Evolutionary conservation across 30 jellyfish, hydroid and myxozoan species (phyloP), one percentile per base, ranked within the genome.

Genomic region (Hydractinia echinata): DNA sequence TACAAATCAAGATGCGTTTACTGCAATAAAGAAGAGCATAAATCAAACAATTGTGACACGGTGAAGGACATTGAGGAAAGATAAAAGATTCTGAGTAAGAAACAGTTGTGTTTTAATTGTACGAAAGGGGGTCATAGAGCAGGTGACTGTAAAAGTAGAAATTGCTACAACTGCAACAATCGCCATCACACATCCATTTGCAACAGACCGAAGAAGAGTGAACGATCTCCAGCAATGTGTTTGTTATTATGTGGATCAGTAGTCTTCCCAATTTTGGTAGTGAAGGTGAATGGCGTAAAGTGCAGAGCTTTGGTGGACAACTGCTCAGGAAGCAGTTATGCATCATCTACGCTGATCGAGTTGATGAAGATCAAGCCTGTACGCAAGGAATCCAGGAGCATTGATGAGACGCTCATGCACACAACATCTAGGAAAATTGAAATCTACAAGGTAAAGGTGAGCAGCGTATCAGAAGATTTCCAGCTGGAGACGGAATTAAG

Each of bases 301-400:
- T 87, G 91, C 91, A 76, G 91, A 69, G 91, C 87, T 4, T 81
- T 81, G 56, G 82, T 81, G 8, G 91, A 87, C 55, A 72, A 90
- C 5, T 90, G 87, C 54, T 90, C 95, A 62, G 95, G 95, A 61
- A 73, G 88, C 88, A 74, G 85, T 14, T 87, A 87, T 64, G 76
- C 76, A 10, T 87, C 95, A n/a, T 58, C 91, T 66, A 81, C n/a
- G 74, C 67, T 87, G 55, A 58, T 76, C 10, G 84, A 87, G 72
- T 21, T 72, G 10, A 50, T 87, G 30, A 60, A 66, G 56, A 48
- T 44, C 15, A 72, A 54, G 69, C 87, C 95, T 60, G 71, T 52
- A 19, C 51, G 84, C 18, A 71, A 83, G 71, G 95, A 86, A 83
- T 53, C 79, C 51, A 67, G 81, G 20, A 14, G 64, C n/a, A 80